These are phyloP conservation scores for Myocastor coypus DNA, from an alignment of 2,113 vertebrate species.

Conservation along the genomic window DNA sequence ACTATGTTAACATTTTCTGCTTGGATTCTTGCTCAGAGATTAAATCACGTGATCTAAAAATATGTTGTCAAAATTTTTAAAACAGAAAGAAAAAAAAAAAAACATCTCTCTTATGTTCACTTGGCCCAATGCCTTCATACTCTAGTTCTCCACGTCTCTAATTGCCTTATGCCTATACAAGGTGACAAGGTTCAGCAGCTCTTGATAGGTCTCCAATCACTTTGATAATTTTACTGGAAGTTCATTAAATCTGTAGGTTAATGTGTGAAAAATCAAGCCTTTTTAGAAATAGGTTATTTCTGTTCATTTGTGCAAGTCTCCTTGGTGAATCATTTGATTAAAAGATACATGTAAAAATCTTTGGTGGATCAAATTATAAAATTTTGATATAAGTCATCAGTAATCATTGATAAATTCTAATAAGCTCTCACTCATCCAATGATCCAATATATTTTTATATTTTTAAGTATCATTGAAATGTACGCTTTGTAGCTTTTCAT, in stretches of 20 bases:
- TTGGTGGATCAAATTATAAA: neutral
- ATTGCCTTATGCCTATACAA: neutral
- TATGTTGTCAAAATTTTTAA: neutral
- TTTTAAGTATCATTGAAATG: neutral
- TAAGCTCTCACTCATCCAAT: neutral
- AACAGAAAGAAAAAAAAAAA: neutral
- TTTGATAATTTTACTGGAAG: neutral
- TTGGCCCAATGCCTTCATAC: neutral
- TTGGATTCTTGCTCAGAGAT: neutral
- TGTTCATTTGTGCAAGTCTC: constrained; percentile 2
- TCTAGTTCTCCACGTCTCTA: neutral
- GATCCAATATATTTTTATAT: neutral
- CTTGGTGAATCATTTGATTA: neutral
- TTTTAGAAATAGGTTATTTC: neutral
- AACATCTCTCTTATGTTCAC: neutral
- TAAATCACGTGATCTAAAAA: neutral
- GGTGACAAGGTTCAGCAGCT: neutral
- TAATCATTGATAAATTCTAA: neutral
- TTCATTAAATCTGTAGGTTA: neutral
- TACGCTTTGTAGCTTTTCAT: neutral
- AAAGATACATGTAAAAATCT: neutral
- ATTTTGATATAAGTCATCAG: neutral
- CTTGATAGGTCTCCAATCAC: neutral
- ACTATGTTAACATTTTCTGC: neutral
- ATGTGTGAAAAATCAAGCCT: neutral